Conservation (phyloP, 2,797 vertebrate species). For the Natrix natrix region DNA sequence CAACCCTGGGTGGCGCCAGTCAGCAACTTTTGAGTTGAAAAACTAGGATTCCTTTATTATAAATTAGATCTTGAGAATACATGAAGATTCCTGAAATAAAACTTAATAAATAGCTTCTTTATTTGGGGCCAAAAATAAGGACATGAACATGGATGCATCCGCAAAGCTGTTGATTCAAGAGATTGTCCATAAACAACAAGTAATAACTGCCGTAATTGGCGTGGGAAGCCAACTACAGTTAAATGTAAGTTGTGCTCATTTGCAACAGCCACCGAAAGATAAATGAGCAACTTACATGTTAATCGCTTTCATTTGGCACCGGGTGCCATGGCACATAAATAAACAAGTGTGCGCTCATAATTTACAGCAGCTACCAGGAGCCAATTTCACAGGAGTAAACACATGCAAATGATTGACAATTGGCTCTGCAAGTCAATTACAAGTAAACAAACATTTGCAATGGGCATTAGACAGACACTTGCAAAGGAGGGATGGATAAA, state of each 20-base stretch:
- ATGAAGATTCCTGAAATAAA: neutral
- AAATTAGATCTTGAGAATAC: neutral
- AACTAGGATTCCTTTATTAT: neutral
- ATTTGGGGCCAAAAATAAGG: neutral
- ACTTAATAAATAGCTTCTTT: neutral
- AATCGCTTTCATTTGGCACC: neutral
- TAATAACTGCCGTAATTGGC: neutral
- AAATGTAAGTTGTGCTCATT: neutral
- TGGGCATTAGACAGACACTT: neutral
- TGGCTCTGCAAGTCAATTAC: neutral
- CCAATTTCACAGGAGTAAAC: neutral
- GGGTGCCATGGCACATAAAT: neutral
- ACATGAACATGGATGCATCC: neutral
- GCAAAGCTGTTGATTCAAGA: neutral
- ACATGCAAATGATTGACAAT: neutral
- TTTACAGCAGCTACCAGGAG: neutral
- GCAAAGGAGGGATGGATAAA: neutral
- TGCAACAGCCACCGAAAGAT: neutral
- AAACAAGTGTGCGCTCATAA: neutral
- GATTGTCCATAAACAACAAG: neutral
- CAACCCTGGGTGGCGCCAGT: neutral
- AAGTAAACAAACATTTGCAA: neutral
- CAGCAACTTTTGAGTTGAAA: neutral
- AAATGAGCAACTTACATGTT: neutral
- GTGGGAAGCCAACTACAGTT: neutral